Evolutionary conservation across 1,140 invertebrate species (phyloP), one percentile per base, ranked within the genome.

Genomic region (Neelides sp.): DNA sequence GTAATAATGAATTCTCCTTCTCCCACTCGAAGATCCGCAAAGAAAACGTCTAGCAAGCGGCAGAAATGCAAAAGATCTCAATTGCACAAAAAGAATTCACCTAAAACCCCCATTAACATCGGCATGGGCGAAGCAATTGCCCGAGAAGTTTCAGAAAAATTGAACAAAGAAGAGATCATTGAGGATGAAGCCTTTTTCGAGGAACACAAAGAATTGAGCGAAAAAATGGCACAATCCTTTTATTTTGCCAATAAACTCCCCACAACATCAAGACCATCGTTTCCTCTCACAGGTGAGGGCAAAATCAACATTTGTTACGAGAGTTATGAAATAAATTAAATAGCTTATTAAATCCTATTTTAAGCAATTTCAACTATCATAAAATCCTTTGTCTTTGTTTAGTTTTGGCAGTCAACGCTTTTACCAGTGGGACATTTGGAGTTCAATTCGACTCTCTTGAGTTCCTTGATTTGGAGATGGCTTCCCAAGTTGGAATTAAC

Each of bases 371-470:
- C 2, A 60, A 27, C 20, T 54, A 48, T 10, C 24, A 22, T 56
- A 53, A 55, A 45, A 51, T 43, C 43, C 50, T 55, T 54, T 61
- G 40, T 63, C 58, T 56, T 60, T 48, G 69, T 75, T 24, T 68
- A 80, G 87, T 88, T 70, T 72, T 91, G 52, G 83, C 85, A 28
- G 83, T 84, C 1, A 82, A 87, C 64, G 68, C 84, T 24, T 86
- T 87, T 66, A 80, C 80, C 19, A 78, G 81, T 22, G 46, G 42
- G 64, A 73, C 77, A 17, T 46, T 52, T 22, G 46, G 39, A 13
- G 28, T 40, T 1, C 75, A 79, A 63, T 75, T 71, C 57, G 72
- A 75, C 10, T 72, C 74, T 59, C 69, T 94, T 59, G 82, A 89
- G 55, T 75, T 82, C 54, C 69, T 93, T 43, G 80, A 83, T 65